Evolutionary conservation across 23 tunicate species (phyloP), one percentile per base, ranked within the genome.

Genomic region (Styela clava): DNA sequence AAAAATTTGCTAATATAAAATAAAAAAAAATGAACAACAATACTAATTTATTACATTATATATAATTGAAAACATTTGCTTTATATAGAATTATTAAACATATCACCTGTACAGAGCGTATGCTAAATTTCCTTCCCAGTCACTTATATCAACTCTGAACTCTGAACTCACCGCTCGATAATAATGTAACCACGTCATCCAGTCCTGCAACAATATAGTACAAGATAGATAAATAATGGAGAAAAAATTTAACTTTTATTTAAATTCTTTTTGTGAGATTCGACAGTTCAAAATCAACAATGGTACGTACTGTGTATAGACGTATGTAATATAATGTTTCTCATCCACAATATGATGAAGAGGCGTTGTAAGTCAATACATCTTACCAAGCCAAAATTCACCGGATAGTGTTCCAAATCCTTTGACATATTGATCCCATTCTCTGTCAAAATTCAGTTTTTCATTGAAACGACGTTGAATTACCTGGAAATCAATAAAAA

Each of bases 301-400:
- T n/a, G n/a, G n/a, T n/a, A n/a, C n/a, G n/a, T n/a, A n/a, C n/a
- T n/a, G n/a, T n/a, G n/a, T n/a, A n/a, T n/a, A n/a, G n/a, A n/a
- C n/a, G n/a, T n/a, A n/a, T n/a, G n/a, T n/a, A n/a, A n/a, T n/a
- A n/a, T n/a, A n/a, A n/a, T n/a, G n/a, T n/a, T n/a, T n/a, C n/a
- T n/a, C n/a, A n/a, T n/a, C n/a, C n/a, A n/a, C n/a, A n/a, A n/a
- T n/a, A n/a, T n/a, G n/a, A n/a, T n/a, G n/a, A n/a, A n/a, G n/a
- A n/a, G n/a, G n/a, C n/a, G n/a, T n/a, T n/a, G n/a, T n/a, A n/a
- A n/a, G n/a, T n/a, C n/a, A n/a, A n/a, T n/a, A n/a, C n/a, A 29
- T 7, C 65, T 44, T 27, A 76, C 81, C 81, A 26, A 76, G 64
- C 81, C 81, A 76, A 76, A 76, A 76, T 76, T 76, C 81, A 1